Conservation (phyloP, 2,113 vertebrate genomes). For the Shinisaurus crocodilurus region DNA sequence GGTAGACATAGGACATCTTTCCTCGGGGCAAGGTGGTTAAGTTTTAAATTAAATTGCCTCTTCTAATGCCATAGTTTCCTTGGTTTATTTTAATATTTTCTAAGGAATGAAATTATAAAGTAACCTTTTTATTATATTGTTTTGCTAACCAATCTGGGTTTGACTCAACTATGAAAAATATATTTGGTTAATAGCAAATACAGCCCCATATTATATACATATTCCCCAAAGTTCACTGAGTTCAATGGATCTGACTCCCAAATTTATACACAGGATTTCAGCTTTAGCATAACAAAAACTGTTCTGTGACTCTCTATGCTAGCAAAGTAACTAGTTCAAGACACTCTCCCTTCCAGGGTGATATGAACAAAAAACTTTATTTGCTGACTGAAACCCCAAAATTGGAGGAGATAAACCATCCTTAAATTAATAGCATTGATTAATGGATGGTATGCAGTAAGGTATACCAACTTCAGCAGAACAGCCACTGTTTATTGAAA, state of each 20-base stretch:
- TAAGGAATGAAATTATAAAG: background rate
- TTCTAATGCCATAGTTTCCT: background rate
- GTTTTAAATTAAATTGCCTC: background rate
- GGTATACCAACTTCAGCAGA: background rate
- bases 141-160: background rate
- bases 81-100: background rate
- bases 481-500: background rate
- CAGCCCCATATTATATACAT: no score
- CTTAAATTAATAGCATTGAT: background rate
- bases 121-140: background rate
- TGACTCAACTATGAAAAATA: background rate
- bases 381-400: background rate
- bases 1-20: background rate
- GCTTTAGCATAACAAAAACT: background rate
- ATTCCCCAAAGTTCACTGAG: background rate
- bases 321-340: background rate
- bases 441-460: background rate
- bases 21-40: background rate
- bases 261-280: background rate
- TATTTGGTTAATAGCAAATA: background rate
- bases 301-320: background rate
- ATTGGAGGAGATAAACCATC: background rate
- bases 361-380: background rate
- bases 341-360: background rate
- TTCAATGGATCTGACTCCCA: background rate